A percentile compares a stretch with the other conserved stretches of the same genome.
phyloP scores from a whole-genome alignment of 2,113 vertebrate species.

The Prunella fulvescens region DNA sequence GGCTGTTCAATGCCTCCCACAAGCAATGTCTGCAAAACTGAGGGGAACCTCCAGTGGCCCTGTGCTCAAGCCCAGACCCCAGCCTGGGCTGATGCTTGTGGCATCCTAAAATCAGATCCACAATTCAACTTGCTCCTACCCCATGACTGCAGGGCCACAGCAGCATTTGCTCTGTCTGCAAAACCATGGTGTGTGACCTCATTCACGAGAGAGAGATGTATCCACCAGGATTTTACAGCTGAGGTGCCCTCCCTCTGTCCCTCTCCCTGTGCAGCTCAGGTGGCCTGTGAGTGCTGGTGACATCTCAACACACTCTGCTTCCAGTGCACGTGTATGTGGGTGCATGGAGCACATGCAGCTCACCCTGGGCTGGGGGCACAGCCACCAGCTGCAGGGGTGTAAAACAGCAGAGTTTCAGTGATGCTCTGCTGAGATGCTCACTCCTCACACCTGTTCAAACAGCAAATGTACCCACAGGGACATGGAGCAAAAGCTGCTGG shows the following conservation, averaged over 20 bases:
- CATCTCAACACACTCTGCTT: not conserved
- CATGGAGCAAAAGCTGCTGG: not conserved
- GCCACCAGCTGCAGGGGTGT: fast-evolving
- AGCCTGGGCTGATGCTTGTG: not conserved
- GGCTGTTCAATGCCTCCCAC: not conserved
- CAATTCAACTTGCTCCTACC: not conserved
- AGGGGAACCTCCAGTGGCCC: not conserved
- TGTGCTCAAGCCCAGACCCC: not conserved
- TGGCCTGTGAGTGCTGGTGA: not conserved
- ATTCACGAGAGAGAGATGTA: not conserved
- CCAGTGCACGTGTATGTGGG: fast-evolving
- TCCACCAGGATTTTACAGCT: not conserved
- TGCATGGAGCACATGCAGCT: not conserved
- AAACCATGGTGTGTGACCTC: not conserved
- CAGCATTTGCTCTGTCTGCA: fast-evolving
- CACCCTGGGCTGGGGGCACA: not conserved
- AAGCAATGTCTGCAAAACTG: not conserved
- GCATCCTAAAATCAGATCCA: not conserved
- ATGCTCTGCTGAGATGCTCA: not conserved
- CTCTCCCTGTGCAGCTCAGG: not conserved
- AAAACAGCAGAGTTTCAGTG: not conserved
- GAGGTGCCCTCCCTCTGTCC: not conserved
- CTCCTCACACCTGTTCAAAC: not conserved
- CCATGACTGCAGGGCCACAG: fast-evolving
- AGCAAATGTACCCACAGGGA: not conserved